phyloP scores from a whole-genome alignment of 2,113 vertebrate genomes.

The Antennarius striatus region DNA sequence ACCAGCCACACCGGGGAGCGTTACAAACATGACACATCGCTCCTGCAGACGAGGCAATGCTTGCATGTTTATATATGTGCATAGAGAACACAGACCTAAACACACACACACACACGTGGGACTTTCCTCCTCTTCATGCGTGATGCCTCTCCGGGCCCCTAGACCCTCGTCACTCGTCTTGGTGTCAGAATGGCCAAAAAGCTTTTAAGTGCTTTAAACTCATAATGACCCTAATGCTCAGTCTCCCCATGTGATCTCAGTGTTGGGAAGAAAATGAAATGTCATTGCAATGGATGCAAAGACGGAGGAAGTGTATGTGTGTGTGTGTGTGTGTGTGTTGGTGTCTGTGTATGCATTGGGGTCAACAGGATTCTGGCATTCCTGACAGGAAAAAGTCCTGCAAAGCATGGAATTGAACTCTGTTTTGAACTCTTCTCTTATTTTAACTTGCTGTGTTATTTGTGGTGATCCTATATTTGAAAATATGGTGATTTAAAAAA shows the following conservation, averaged over 20 bases:
- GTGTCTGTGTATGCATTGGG: constrained; percentile 54
- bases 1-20: constrained; percentile 40
- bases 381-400: constrained; percentile 32
- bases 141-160: constrained; percentile 54
- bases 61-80: constrained; percentile 40
- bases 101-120: constrained; percentile 53
- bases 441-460: constrained; percentile 61
- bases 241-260: constrained; percentile 52
- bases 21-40: constrained; percentile 41
- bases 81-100: constrained; percentile 34
- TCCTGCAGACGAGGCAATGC: constrained; percentile 34
- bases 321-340: constrained; percentile 46
- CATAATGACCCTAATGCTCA: constrained; percentile 67
- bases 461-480: constrained; percentile 63
- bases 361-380: constrained; percentile 51
- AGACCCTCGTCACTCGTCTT: constrained; percentile 49
- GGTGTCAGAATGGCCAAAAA: constrained; percentile 63
- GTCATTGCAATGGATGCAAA: constrained; percentile 60
- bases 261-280: constrained; percentile 62
- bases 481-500: constrained; percentile 37
- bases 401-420: constrained; percentile 22
- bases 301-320: constrained; percentile 42
- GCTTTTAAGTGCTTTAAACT: constrained; percentile 75
- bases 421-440: constrained; percentile 49
- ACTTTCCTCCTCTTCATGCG: constrained; percentile 29